Conservation (phyloP, 2,888 invertebrate species). For the Drosophila merina region DNA sequence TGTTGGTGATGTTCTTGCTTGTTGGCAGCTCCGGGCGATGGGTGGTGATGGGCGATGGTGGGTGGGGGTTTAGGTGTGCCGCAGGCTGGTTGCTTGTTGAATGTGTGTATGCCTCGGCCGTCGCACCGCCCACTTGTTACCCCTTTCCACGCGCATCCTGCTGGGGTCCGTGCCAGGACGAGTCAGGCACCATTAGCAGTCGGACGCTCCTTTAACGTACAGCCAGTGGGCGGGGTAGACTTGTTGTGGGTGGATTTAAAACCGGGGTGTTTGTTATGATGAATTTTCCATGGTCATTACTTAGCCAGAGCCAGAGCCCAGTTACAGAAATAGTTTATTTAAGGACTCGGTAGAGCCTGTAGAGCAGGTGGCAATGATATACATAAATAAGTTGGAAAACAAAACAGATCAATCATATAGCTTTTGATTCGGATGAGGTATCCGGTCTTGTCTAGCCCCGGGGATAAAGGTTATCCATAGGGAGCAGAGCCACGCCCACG, state of each 20-base stretch:
- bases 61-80: slow-evolving; percentile 18
- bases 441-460: slow-evolving; percentile 9
- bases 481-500: slow-evolving; percentile 21
- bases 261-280: slow-evolving; percentile 33
- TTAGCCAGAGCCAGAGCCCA: background rate
- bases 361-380: background rate
- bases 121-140: too few species aligned
- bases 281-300: slow-evolving; percentile 39
- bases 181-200: slow-evolving; percentile 50
- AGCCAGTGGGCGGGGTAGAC: slow-evolving; percentile 9
- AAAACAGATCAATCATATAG: slow-evolving; percentile 19
- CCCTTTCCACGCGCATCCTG: too few species aligned
- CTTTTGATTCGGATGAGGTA: slow-evolving; percentile 6
- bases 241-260: slow-evolving; percentile 36
- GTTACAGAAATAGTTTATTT: background rate
- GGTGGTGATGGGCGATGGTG: slow-evolving; percentile 1
- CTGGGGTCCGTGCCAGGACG: slow-evolving; percentile 33
- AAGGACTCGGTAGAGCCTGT: background rate
- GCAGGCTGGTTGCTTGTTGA: slow-evolving; percentile 48
- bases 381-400: slow-evolving; percentile 11
- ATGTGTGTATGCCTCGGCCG: slow-evolving; percentile 24
- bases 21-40: background rate
- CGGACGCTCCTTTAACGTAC: slow-evolving; percentile 23
- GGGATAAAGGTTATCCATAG: slow-evolving; percentile 30
- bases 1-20: slow-evolving; percentile 36